Conservation (phyloP, 2,797 vertebrate genomes). For the Enteromius treurensis region DNA sequence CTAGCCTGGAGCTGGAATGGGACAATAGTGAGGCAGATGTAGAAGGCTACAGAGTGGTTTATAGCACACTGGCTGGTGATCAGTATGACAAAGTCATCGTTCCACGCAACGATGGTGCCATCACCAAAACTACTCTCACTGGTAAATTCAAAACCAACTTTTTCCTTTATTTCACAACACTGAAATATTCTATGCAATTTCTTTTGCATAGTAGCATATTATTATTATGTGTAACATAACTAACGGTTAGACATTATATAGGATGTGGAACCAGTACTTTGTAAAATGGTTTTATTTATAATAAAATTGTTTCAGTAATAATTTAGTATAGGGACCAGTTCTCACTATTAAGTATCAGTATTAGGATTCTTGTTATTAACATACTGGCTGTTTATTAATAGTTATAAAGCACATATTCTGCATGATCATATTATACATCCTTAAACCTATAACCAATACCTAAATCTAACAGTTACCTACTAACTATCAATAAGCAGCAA, state of each 20-base stretch:
- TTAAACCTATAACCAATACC: too few species aligned
- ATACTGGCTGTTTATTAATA: too few species aligned
- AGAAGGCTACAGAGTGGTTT: constrained; percentile 90
- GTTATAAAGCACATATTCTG: too few species aligned
- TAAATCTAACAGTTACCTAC: too few species aligned
- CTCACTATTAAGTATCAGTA: too few species aligned
- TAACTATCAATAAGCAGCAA: too few species aligned
- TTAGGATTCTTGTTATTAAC: too few species aligned
- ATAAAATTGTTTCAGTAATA: not conserved
- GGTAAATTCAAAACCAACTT: constrained; percentile 71
- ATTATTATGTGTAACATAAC: not conserved
- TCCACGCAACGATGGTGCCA: constrained; percentile 80
- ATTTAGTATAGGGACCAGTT: too few species aligned
- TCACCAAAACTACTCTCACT: constrained; percentile 83
- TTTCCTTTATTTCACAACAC: not conserved
- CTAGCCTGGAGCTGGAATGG: constrained; percentile 90
- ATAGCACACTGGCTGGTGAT: constrained; percentile 95
- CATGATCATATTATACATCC: too few species aligned
- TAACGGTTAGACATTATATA: accelerated
- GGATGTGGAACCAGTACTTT: not conserved
- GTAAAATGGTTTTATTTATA: not conserved
- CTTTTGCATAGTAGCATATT: not conserved
- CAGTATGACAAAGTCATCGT: constrained; percentile 92
- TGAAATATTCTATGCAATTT: not conserved
- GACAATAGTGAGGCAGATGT: constrained; percentile 96